A percentile compares a stretch with the other conserved stretches of the same genome.
These are phyloP conservation scores for Rhingia campestris DNA, from an alignment of 2,888 invertebrate genomes.

Conservation along the genomic window DNA sequence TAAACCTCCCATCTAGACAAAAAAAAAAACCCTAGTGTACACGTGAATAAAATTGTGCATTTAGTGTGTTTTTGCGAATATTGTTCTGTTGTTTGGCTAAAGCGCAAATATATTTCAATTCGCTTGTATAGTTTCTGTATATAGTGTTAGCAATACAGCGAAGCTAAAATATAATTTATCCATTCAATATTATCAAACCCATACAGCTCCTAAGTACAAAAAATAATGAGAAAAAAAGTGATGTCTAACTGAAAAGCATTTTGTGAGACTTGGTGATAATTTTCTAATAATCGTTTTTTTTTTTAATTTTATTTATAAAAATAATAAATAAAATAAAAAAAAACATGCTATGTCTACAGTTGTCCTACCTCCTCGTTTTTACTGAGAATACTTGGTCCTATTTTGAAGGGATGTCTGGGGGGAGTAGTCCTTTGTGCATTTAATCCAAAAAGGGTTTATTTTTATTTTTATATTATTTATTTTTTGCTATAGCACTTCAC, in stretches of 20 bases:
- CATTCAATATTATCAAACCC: conserved; percentile 34
- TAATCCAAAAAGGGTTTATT: conserved; percentile 19
- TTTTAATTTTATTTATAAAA: conserved; percentile 1
- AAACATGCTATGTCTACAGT: conserved; percentile 35
- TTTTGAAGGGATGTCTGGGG: neutral
- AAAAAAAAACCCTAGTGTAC: too few species aligned
- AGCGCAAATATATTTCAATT: conserved; percentile 9
- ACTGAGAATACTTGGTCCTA: conserved; percentile 15
- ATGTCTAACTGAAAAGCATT: conserved; percentile 43
- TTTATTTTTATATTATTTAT: neutral
- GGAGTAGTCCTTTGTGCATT: neutral
- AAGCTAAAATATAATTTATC: conserved; percentile 40
- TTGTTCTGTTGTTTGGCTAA: conserved; percentile 1
- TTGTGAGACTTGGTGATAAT: conserved; percentile 31
- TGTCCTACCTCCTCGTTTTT: conserved; percentile 42
- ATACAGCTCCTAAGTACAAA: conserved; percentile 33
- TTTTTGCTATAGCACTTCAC: conserved; percentile 18
- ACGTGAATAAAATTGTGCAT: neutral
- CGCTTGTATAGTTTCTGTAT: conserved; percentile 15
- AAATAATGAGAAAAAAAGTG: conserved; percentile 18
- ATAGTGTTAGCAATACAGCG: conserved; percentile 48
- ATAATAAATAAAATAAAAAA: neutral
- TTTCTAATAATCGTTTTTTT: conserved; percentile 8
- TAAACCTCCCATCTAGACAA: too few species aligned
- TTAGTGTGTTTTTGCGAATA: neutral